Conservation (phyloP, 2,113 vertebrate genomes). For the Steatornis caripensis region DNA sequence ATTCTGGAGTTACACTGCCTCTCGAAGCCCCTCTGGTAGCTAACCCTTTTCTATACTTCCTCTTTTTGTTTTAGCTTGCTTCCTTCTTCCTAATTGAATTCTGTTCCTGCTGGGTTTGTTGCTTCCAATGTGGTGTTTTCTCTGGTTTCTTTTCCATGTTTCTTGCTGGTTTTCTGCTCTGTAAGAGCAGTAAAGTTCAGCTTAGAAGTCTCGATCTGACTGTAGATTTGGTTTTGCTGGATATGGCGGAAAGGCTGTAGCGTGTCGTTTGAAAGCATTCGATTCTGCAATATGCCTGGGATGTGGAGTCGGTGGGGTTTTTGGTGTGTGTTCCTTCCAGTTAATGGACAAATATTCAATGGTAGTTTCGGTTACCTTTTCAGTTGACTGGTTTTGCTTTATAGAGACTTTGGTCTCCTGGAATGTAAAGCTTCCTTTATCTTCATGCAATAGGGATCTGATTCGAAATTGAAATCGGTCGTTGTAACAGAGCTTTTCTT, state of each 20-base stretch:
- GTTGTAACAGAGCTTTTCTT: background rate
- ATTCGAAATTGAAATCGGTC: background rate
- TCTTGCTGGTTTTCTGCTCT: background rate
- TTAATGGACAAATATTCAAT: background rate
- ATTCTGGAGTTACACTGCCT: background rate
- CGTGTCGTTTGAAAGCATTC: background rate
- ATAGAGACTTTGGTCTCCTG: background rate
- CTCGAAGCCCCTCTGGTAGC: background rate
- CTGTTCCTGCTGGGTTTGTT: background rate
- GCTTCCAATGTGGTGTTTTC: background rate
- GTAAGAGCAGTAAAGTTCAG: background rate
- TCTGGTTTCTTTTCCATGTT: background rate
- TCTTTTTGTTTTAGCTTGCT: background rate
- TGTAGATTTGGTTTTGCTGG: background rate
- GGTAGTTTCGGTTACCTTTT: background rate
- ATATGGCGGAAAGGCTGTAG: background rate
- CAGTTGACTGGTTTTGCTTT: background rate
- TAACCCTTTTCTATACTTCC: fast-evolving
- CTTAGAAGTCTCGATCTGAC: background rate
- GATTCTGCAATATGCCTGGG: background rate
- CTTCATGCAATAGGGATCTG: background rate
- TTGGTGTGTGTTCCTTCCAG: background rate
- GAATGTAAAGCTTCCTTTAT: background rate
- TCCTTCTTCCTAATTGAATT: background rate
- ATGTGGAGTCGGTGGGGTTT: background rate